phyloP scores from a whole-genome alignment of 2,113 vertebrate species.

The Macquaria australasica region DNA sequence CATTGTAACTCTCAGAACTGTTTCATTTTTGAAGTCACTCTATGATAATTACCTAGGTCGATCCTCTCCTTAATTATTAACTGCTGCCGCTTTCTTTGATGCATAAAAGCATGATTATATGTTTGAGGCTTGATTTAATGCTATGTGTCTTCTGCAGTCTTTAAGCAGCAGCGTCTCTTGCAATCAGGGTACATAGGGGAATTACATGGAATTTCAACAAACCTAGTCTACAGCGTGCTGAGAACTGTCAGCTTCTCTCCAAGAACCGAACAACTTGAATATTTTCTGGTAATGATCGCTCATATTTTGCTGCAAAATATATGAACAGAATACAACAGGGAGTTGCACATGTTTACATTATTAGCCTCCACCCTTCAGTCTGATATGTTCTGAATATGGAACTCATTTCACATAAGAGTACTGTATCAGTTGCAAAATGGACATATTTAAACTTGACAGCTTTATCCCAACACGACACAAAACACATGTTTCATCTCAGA shows the following conservation, averaged over 20 bases:
- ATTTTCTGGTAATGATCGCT: slow-evolving; percentile 24
- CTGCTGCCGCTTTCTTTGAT: slow-evolving; percentile 58
- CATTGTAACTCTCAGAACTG: not conserved
- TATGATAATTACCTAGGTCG: slow-evolving; percentile 50
- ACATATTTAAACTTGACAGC: slow-evolving; percentile 24
- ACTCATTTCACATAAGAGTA: not conserved
- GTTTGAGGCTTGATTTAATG: slow-evolving; percentile 53
- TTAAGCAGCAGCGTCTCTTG: slow-evolving; percentile 30
- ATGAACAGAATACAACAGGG: not conserved
- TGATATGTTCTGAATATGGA: not conserved
- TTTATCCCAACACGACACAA: not conserved
- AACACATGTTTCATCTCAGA: slow-evolving; percentile 21
- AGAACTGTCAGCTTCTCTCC: slow-evolving; percentile 16
- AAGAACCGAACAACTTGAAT: slow-evolving; percentile 23
- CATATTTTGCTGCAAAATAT: not conserved
- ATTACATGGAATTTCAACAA: slow-evolving; percentile 48
- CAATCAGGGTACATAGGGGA: slow-evolving; percentile 34
- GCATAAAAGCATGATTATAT: slow-evolving; percentile 53
- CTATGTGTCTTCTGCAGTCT: slow-evolving; percentile 23
- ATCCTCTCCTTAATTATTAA: slow-evolving; percentile 62
- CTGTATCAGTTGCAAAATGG: slow-evolving; percentile 22
- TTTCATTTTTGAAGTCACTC: slow-evolving; percentile 21
- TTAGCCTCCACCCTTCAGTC: not conserved
- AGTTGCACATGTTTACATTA: not conserved
- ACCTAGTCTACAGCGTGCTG: slow-evolving; percentile 18